Evolutionary conservation across 2,888 invertebrate species (phyloP), one percentile per base, ranked within the genome.

Genomic region (Quadroppia sp.): DNA sequence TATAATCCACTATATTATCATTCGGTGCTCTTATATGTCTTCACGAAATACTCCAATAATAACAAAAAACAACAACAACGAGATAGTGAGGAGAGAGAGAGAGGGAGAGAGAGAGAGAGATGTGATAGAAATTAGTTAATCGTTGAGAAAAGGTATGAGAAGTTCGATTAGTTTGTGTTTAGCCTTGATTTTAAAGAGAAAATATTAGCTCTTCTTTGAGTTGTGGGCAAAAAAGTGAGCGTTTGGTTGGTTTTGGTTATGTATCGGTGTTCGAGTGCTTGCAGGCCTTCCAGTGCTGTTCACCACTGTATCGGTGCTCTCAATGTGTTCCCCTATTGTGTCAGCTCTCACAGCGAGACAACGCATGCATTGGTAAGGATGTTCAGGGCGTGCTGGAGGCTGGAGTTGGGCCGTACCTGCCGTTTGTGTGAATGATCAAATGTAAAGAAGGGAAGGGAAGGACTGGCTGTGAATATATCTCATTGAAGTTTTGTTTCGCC

Each of bases 361-460:
- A 64, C 64, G 64, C 64, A 64, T 64, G 64, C 64, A 64, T 64
- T 64, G 64, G 36, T n/a, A 64, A 36, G 64, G 64, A 64, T 64
- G 64, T 64, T 32, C 36, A 36, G 64, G 64, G 64, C 64, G 64
- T 64, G 32, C 28, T 32, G 30, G 64, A 36, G 64, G 20, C 36
- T 32, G 64, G 7, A 36, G 32, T 17, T 17, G 30, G 64, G 64
- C 64, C 20, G 64, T 36, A 36, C 64, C 64, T 64, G 40, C 20
- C 64, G 64, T 64, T 64, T 64, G 64, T 64, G 64, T 64, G 64
- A 36, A 36, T 32, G 36, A 64, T 64, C 64, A 64, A 64, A 36
- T 64, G 64, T 64, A 64, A 64, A 59, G 59, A 64, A 64, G n/a
- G n/a, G n/a, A n/a, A n/a, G 64, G 64, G 64, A 64, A n/a, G 64